A percentile compares a stretch with the other conserved stretches of the same genome.
phyloP scores from a whole-genome alignment of 2,888 invertebrate genomes.

The Troides helena region DNA sequence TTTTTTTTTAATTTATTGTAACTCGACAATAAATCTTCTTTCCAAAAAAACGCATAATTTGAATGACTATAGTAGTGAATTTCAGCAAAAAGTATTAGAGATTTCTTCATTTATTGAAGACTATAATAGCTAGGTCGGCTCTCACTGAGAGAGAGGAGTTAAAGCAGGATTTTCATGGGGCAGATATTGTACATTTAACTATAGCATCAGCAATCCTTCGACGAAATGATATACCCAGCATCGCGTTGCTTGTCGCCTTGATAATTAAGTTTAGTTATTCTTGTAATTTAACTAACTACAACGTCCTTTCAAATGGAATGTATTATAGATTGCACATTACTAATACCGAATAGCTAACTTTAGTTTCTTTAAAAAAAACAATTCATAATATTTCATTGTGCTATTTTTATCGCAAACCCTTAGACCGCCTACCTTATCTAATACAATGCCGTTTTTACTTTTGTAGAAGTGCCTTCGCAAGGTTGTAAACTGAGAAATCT shows the following conservation, averaged over 20 bases:
- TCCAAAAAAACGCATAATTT: too few relatives aligned
- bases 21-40: too few relatives aligned
- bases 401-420: constrained; percentile 4
- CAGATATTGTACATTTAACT: background rate
- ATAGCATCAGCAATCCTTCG: background rate
- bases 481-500: constrained; percentile 24
- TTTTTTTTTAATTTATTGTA: too few relatives aligned
- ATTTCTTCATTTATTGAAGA: background rate
- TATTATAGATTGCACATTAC: too few relatives aligned
- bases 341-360: too few relatives aligned
- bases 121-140: background rate
- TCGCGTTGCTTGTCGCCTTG: too few relatives aligned
- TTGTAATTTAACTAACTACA: background rate
- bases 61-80: too few relatives aligned
- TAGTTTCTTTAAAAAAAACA: background rate
- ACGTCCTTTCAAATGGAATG: too few relatives aligned
- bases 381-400: background rate
- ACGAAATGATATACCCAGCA: background rate
- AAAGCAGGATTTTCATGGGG: background rate
- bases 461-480: constrained; percentile 17
- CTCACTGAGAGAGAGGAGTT: background rate
- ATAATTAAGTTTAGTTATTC: background rate
- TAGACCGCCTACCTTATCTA: constrained; percentile 8
- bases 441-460: constrained; percentile 18
- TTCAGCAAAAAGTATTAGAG: too few relatives aligned